Evolutionary conservation across 2,888 invertebrate genomes (phyloP).

Genomic region (Pterobdella sp.): DNA sequence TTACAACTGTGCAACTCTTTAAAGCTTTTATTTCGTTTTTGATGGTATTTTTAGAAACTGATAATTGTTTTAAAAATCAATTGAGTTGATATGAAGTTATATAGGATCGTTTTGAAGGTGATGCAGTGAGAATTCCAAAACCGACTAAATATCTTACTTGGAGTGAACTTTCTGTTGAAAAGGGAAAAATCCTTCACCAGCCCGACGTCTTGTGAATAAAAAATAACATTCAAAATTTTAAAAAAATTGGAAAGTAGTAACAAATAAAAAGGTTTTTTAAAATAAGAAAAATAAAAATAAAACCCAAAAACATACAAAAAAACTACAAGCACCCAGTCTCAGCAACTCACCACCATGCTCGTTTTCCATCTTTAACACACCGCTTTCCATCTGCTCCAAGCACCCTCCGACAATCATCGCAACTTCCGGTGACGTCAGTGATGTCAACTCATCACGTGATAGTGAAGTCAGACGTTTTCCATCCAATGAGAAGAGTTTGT

Average conservation of each 20-base stretch:
- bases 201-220: neutral
- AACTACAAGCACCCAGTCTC: neutral
- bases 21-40: neutral
- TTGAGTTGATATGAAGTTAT: too few relatives aligned
- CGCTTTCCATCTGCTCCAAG: conserved; percentile 14
- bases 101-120: too few relatives aligned
- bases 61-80: too few relatives aligned
- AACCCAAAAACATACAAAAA: neutral
- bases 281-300: neutral
- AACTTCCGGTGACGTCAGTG: conserved; percentile 13
- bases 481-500: conserved; percentile 28
- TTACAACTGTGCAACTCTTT: neutral
- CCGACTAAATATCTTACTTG: too few relatives aligned
- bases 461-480: conserved; percentile 25
- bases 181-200: neutral
- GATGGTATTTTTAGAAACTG: too few relatives aligned
- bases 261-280: neutral
- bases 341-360: neutral
- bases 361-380: neutral
- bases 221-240: neutral
- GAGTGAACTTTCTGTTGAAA: neutral
- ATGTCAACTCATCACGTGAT: conserved; percentile 22
- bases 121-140: too few relatives aligned
- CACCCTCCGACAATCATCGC: conserved; percentile 11
- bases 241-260: neutral